Evolutionary conservation across 2,797 vertebrate species (phyloP).

Genomic region (Forpus xanthops): DNA sequence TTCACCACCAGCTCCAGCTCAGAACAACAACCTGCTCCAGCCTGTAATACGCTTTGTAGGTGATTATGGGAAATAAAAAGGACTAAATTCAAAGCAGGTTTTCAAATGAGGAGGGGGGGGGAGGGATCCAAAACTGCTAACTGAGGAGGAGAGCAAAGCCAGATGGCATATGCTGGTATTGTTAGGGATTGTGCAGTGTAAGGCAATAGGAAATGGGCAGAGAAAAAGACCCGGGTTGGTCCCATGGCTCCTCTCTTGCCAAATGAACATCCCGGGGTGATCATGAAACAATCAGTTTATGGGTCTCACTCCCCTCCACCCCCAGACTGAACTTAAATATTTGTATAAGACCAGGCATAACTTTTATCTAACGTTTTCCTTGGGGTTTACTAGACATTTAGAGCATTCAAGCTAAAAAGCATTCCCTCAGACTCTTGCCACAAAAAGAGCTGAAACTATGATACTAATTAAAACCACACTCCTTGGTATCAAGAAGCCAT

Average conservation of each 20-base stretch:
- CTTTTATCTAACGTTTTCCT: constrained; percentile 57
- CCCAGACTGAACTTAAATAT: constrained; percentile 55
- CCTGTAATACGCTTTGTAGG: neutral
- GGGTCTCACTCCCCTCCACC: constrained; percentile 47
- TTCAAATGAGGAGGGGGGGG: constrained; percentile 77
- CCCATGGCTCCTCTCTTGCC: constrained; percentile 47
- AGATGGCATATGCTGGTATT: constrained; percentile 83
- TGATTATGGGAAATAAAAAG: constrained; percentile 36
- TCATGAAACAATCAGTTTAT: constrained; percentile 35
- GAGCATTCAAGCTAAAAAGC: constrained; percentile 55
- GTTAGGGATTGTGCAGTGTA: constrained; percentile 79
- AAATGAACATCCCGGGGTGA: constrained; percentile 20
- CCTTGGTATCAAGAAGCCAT: constrained; percentile 46
- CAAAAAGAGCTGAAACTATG: constrained; percentile 47
- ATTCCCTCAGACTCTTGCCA: constrained; percentile 34
- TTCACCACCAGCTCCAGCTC: neutral
- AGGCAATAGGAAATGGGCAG: constrained; percentile 77
- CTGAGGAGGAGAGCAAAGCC: constrained; percentile 87
- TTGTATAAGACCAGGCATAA: constrained; percentile 52
- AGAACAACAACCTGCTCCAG: constrained; percentile 43
- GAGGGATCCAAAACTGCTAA: constrained; percentile 85
- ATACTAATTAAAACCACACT: constrained; percentile 77
- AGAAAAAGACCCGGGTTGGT: neutral
- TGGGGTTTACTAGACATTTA: constrained; percentile 64
- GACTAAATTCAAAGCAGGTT: constrained; percentile 79